Base-by-base conservation (phyloP, 2,797 vertebrate genomes). In the Dallia pectoralis region DNA sequence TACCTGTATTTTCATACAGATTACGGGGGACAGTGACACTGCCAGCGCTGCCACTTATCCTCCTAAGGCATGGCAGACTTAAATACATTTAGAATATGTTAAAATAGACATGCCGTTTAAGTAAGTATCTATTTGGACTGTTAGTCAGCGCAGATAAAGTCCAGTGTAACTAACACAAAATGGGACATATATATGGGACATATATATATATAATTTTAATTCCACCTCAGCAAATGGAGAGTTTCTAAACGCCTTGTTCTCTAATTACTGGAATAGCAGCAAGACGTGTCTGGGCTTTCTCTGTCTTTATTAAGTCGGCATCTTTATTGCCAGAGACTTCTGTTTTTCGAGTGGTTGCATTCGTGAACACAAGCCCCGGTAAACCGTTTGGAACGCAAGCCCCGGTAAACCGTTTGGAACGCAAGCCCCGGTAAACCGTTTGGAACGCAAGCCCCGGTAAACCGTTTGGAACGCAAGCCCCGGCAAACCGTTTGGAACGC, bases 261-360 rank as follows among this genome's bases (percentile, higher is more conserved):
- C 61, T 63, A 66, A 66, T 66, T 61, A 40, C 49, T 74, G 77
- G 9, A 83, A 25, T 77, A 77, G 72, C 78, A 70, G 59, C 44
- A 40, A 67, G 70, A 77, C 27, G 72, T 75, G 73, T 76, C 29
- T 63, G 19, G 76, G 69, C 69, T 72, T 80, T 67, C 33, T 48
- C 48, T n/a, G 29, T 68, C 29, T 73, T 33, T 62, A 79, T 66
- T 19, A 72, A 73, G 47, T 69, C 4, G 8, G 40, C 14, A 12
- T 44, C 73, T 69, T 72, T 70, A 74, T 78, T 74, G 44, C 75
- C 75, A 47, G 33, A 70, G 74, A 47, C 73, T 67, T 77, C 63
- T 59, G 40, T 76, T 70, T 70, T 74, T 78, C 48, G 70, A 76
- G 74, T 77, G 49, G 9, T 49, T 29, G 59, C 40, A 30, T 75